Evolutionary conservation across 2,797 vertebrate genomes (phyloP).

Genomic region (Allobates femoralis): DNA sequence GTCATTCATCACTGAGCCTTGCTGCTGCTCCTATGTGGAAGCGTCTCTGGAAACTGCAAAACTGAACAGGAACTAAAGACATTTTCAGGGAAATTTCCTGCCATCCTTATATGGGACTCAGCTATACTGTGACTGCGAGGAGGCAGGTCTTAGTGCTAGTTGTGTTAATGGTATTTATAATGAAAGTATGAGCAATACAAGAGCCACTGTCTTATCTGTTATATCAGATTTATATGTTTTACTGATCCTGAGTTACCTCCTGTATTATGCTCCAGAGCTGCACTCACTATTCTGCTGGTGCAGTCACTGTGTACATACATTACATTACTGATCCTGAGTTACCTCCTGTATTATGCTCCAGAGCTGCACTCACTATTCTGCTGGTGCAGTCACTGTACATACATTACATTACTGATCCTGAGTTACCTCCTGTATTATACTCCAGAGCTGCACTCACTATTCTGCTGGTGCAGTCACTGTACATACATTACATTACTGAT

Average conservation of each 20-base stretch:
- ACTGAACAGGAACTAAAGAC: slow-evolving; percentile 59
- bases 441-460: too few species aligned
- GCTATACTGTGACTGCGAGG: slow-evolving; percentile 59
- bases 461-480: too few species aligned
- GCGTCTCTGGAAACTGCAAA: slow-evolving; percentile 48
- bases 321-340: neutral
- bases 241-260: neutral
- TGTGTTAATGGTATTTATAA: slow-evolving; percentile 10
- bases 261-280: neutral
- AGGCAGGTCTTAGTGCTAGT: slow-evolving; percentile 71
- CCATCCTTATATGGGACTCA: slow-evolving; percentile 65
- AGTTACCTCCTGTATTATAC: too few species aligned
- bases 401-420: too few species aligned
- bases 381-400: too few species aligned
- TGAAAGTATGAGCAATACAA: neutral
- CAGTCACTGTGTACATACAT: neutral
- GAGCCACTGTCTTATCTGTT: neutral
- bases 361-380: slow-evolving; percentile 10
- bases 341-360: neutral
- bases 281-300: neutral
- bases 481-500: too few species aligned
- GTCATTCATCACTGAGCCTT: slow-evolving; percentile 52
- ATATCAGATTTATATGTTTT: neutral
- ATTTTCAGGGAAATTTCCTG: slow-evolving; percentile 66
- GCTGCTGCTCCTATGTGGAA: slow-evolving; percentile 41